Evolutionary conservation across 2,888 invertebrate species (phyloP).

Genomic region (Magallana nippona): DNA sequence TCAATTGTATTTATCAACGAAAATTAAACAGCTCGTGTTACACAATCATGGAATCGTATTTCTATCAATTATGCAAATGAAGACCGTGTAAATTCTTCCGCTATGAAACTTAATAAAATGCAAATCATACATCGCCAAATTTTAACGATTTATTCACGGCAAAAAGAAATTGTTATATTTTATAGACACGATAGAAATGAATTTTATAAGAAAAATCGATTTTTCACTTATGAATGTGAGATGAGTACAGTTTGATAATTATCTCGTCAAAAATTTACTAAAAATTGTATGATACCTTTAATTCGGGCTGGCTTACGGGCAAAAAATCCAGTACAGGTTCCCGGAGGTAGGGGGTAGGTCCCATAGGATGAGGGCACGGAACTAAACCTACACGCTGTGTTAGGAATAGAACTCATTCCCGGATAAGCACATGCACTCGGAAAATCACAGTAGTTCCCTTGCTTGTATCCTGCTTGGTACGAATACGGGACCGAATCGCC

Average conservation of each 20-base stretch:
- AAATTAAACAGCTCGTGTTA: no score
- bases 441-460: constrained; percentile 62
- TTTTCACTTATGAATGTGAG: background rate
- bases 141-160: no score
- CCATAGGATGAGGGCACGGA: constrained; percentile 64
- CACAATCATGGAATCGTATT: no score
- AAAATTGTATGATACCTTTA: constrained; percentile 56
- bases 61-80: no score
- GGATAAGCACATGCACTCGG: constrained; percentile 65
- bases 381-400: constrained; percentile 63
- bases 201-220: background rate
- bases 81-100: no score
- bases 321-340: constrained; percentile 62
- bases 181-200: no score
- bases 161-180: no score
- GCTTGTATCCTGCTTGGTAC: constrained; percentile 63
- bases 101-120: no score
- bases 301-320: constrained; percentile 64
- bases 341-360: constrained; percentile 62
- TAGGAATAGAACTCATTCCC: constrained; percentile 59
- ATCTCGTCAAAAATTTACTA: background rate
- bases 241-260: background rate
- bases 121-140: no score
- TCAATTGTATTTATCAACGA: no score
- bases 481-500: constrained; percentile 65